phyloP scores from a whole-genome alignment of 2,888 invertebrate species.

The Scelioninae gen. 2 region DNA sequence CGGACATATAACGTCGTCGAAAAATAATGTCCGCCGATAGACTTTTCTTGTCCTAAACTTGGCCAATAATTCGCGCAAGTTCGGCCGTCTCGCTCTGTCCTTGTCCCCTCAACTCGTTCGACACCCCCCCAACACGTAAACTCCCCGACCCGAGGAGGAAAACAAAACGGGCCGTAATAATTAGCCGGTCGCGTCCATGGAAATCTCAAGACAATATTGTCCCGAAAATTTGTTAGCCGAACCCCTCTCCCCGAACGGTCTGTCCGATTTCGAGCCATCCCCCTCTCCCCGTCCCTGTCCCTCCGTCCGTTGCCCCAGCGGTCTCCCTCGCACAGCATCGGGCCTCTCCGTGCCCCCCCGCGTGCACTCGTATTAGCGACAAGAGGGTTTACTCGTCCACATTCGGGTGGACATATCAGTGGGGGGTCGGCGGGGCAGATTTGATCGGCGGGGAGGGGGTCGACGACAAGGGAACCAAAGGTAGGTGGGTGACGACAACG shows the following conservation, averaged over 20 bases:
- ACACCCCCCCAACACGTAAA: slow-evolving; percentile 19
- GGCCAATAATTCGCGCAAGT: slow-evolving; percentile 26
- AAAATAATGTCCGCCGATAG: slow-evolving; percentile 20
- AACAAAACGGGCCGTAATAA: slow-evolving; percentile 9
- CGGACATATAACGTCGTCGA: no score
- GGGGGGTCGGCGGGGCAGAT: slow-evolving; percentile 50
- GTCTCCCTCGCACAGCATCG: slow-evolving; percentile 35
- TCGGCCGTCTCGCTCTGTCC: background rate
- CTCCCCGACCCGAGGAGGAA: background rate
- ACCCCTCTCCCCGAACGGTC: slow-evolving; percentile 23
- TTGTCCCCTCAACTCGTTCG: slow-evolving; percentile 10
- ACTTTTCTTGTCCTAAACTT: slow-evolving; percentile 25
- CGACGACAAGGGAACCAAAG: slow-evolving; percentile 59
- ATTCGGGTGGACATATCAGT: slow-evolving; percentile 55
- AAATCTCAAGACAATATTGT: slow-evolving; percentile 12
- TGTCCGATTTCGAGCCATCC: slow-evolving; percentile 30
- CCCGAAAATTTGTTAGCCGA: slow-evolving; percentile 23
- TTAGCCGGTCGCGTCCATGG: background rate
- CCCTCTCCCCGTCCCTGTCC: slow-evolving; percentile 6
- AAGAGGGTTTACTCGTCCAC: slow-evolving; percentile 54
- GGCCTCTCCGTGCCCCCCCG: slow-evolving; percentile 30
- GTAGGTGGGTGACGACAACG: slow-evolving; percentile 67
- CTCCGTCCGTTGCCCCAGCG: slow-evolving; percentile 26
- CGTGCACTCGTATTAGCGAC: slow-evolving; percentile 44
- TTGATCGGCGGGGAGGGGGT: slow-evolving; percentile 57